phyloP scores from a whole-genome alignment of 2,888 invertebrate genomes.

The Eledona agricola region DNA sequence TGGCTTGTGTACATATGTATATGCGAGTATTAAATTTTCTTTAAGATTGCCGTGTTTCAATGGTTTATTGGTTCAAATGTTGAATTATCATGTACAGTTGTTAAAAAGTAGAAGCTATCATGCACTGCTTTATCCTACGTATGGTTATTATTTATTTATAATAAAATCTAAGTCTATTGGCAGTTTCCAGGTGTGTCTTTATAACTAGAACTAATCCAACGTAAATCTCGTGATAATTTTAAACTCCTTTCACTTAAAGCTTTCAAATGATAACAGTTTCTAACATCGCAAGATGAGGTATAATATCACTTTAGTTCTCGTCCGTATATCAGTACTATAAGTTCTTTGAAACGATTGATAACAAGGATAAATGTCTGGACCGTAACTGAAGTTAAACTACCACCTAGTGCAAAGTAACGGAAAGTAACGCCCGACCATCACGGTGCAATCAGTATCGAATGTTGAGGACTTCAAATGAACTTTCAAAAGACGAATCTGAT shows the following conservation, averaged over 20 bases:
- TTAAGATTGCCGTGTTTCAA: slow-evolving; percentile 12
- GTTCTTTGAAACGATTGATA: slow-evolving; percentile 12
- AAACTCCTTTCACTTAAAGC: slow-evolving; percentile 22
- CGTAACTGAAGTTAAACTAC: slow-evolving; percentile 4
- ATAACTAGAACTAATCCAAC: slow-evolving; percentile 22
- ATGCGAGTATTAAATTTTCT: slow-evolving; percentile 45
- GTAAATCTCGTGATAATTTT: slow-evolving; percentile 16
- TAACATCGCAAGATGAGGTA: slow-evolving; percentile 28
- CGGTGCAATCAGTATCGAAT: slow-evolving; percentile 51
- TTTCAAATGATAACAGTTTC: slow-evolving; percentile 15
- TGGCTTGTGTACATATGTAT: slow-evolving; percentile 31
- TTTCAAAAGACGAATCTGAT: slow-evolving; percentile 56
- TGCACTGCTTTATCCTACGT: slow-evolving; percentile 29
- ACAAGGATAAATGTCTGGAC: slow-evolving; percentile 8
- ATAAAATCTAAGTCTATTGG: slow-evolving; percentile 42
- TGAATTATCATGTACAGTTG: slow-evolving; percentile 13
- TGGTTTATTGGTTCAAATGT: neutral
- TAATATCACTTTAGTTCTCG: slow-evolving; percentile 35
- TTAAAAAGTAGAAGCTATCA: slow-evolving; percentile 31
- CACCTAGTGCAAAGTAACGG: slow-evolving; percentile 20
- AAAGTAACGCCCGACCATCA: too few relatives aligned
- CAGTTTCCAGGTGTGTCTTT: slow-evolving; percentile 40
- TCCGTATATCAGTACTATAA: slow-evolving; percentile 25
- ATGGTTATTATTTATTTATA: slow-evolving; percentile 25
- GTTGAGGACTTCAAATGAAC: slow-evolving; percentile 57